Evolutionary conservation across 2,888 invertebrate genomes (phyloP), one percentile per base, ranked within the genome.

Genomic region (Drosophila leonis): DNA sequence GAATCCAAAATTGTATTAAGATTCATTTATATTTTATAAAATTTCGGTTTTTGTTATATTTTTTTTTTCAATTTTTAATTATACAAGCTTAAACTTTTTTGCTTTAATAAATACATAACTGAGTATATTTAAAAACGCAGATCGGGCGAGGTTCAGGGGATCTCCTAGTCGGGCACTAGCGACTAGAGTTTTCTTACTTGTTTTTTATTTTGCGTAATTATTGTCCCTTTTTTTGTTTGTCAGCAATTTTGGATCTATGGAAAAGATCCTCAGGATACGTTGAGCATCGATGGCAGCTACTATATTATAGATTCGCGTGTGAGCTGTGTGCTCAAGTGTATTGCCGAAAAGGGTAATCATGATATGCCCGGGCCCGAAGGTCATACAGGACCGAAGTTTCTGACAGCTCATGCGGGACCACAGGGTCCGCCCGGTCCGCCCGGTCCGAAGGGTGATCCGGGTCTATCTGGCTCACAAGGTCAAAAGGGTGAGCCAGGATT

Each of bases 391-490:
- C 94, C 95, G 0, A 95, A 95, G 92, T 98, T 98, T 71, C 94
- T 95, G 75, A 94, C 95, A 44, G 98, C 98, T 48, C 97, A 96
- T 91, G 95, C 96, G 31, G 98, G 98, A 29, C 94, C 95, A 27
- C 97, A 97, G 94, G 98, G 98, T 46, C 94, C 96, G n/a, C 94
- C 96, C 77, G 98, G 98, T 15, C n/a, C n/a, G 95, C 97, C 1
- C 93, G 98, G 98, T 51, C 95, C 96, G 79, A 98, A 98, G 93
- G 98, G 98, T 70, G 97, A 97, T 87, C 94, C 96, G 48, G 98
- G 98, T 20, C 95, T 96, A 37, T 94, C 95, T 80, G 98, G 98
- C 59, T 95, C 96, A 8, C 94, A 96, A 66, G 98, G 98, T 59
- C 94, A 95, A 3, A 97, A 97, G 93, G 98, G 98, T 75, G 98